A percentile compares a stretch with the other conserved stretches of the same genome.
phyloP scores from a whole-genome alignment of 2,113 vertebrate species.

The Quiscalus mexicanus region DNA sequence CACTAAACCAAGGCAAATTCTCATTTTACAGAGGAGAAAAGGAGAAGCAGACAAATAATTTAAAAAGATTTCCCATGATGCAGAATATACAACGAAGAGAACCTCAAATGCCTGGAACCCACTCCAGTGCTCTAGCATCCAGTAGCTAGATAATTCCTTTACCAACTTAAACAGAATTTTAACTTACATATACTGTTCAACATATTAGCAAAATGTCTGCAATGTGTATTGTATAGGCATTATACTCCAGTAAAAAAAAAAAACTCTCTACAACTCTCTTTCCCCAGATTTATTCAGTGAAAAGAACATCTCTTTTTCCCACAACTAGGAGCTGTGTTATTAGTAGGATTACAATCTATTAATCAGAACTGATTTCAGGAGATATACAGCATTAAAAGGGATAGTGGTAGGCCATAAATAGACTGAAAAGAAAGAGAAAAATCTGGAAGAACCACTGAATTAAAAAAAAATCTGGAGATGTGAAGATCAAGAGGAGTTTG shows the following conservation, averaged over 20 bases:
- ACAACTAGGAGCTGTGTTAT: neutral
- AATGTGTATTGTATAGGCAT: neutral
- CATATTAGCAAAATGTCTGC: neutral
- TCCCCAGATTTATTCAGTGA: neutral
- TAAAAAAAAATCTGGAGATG: neutral
- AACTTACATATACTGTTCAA: neutral
- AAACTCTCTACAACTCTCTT: neutral
- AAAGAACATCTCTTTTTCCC: neutral
- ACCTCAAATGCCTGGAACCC: neutral
- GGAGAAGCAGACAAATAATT: neutral
- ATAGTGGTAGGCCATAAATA: neutral
- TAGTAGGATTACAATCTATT: neutral
- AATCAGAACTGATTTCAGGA: neutral
- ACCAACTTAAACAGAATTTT: neutral
- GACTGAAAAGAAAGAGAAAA: neutral
- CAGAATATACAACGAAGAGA: neutral
- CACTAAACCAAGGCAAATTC: neutral
- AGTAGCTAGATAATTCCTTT: neutral
- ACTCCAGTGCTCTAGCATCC: neutral
- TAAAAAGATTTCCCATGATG: neutral
- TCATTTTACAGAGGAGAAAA: neutral
- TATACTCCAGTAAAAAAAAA: neutral
- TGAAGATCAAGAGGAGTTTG: neutral
- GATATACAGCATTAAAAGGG: neutral
- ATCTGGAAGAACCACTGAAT: neutral